phyloP scores from a whole-genome alignment of 2,888 invertebrate genomes.

The Azorinus chamasolen region DNA sequence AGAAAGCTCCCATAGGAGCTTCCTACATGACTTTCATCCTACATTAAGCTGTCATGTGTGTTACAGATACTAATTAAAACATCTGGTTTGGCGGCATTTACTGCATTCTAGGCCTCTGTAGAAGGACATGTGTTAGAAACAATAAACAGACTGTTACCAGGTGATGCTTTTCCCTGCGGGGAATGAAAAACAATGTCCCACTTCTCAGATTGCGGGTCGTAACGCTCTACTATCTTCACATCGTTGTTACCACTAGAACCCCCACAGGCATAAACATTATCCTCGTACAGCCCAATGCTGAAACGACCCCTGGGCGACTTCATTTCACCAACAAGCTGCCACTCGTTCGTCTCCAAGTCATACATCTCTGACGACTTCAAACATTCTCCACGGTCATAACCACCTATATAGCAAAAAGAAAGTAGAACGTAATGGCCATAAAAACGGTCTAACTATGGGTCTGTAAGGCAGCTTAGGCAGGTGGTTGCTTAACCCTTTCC shows the following conservation, averaged over 20 bases:
- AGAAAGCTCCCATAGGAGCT: too few relatives aligned
- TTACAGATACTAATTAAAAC: too few relatives aligned
- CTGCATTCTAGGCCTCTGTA: too few relatives aligned
- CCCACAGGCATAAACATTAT: slow-evolving; percentile 92
- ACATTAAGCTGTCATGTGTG: too few relatives aligned
- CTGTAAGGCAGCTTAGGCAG: too few relatives aligned
- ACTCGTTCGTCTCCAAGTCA: slow-evolving; percentile 90
- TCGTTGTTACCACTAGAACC: slow-evolving; percentile 93
- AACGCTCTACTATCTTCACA: slow-evolving; percentile 91
- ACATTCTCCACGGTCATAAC: slow-evolving; percentile 95
- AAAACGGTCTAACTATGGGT: too few relatives aligned
- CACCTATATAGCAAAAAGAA: slow-evolving; percentile 89
- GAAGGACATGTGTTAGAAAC: too few relatives aligned
- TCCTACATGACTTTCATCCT: too few relatives aligned
- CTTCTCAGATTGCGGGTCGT: slow-evolving; percentile 87
- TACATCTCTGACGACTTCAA: slow-evolving; percentile 92
- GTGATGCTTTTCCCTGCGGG: slow-evolving; percentile 83
- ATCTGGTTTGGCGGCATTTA: too few relatives aligned
- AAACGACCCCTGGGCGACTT: slow-evolving; percentile 91
- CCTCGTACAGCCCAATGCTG: slow-evolving; percentile 91
- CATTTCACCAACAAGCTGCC: slow-evolving; percentile 91
- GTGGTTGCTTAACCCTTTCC: too few relatives aligned
- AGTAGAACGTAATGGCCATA: too few relatives aligned
- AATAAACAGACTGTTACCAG: slow-evolving; percentile 40
- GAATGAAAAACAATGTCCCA: slow-evolving; percentile 88